A percentile compares a stretch with the other conserved stretches of the same genome.
Evolutionary conservation across 2,888 invertebrate species (phyloP).

Genomic region (Parasteatoda lunata): DNA sequence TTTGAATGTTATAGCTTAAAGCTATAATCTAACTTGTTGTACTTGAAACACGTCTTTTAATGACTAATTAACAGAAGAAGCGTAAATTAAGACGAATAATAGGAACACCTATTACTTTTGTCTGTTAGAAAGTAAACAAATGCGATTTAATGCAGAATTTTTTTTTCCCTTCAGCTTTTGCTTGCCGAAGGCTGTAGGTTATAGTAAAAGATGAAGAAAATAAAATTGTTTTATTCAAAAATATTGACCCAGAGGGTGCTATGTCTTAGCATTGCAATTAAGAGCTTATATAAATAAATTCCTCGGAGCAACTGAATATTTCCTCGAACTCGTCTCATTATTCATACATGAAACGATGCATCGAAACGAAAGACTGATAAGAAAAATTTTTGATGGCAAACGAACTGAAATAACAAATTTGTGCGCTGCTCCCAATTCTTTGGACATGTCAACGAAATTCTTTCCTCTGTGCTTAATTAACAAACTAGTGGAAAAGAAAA

Average conservation of each 20-base stretch:
- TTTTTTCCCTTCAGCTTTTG: neutral
- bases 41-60: neutral
- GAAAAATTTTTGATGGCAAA: conserved; percentile 68
- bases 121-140: neutral
- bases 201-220: neutral
- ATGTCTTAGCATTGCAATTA: conserved; percentile 50
- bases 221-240: conserved; percentile 20
- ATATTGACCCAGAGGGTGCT: conserved; percentile 14
- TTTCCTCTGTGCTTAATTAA: conserved; percentile 67
- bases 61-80: neutral
- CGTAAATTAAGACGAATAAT: neutral
- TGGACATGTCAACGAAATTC: conserved; percentile 64
- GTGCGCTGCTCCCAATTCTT: conserved; percentile 62
- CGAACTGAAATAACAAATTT: conserved; percentile 68
- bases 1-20: neutral
- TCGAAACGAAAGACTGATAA: conserved; percentile 43
- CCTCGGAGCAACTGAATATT: conserved; percentile 56
- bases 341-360: conserved; percentile 64
- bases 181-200: neutral
- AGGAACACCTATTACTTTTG: neutral
- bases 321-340: conserved; percentile 59
- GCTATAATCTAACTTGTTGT: neutral
- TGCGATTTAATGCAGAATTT: neutral
- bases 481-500: conserved; percentile 55
- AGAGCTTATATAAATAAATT: conserved; percentile 66